phyloP scores from a whole-genome alignment of 2,888 invertebrate species.

The Dasysyrphus tricinctus region DNA sequence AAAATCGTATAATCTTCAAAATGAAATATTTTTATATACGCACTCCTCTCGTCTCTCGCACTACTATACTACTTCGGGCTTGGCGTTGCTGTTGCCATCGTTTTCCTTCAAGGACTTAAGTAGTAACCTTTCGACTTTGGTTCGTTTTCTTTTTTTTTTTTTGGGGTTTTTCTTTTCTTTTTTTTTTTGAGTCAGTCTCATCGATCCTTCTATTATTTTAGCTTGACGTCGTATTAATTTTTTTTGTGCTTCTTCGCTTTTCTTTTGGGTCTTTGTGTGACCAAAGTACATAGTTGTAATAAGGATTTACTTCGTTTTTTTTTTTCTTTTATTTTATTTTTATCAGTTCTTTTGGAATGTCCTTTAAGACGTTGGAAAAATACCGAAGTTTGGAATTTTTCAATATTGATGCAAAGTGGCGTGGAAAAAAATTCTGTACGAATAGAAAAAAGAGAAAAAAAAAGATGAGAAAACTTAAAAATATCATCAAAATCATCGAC shows the following conservation, averaged over 20 bases:
- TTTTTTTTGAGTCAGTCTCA: slow-evolving; percentile 35
- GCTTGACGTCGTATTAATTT: slow-evolving; percentile 65
- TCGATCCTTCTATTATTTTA: slow-evolving; percentile 71
- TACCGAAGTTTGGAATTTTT: slow-evolving; percentile 71
- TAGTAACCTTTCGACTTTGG: slow-evolving; percentile 55
- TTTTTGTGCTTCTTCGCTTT: slow-evolving; percentile 22
- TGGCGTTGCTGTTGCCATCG: not conserved
- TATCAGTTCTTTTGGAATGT: slow-evolving; percentile 38
- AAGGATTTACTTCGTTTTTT: slow-evolving; percentile 48
- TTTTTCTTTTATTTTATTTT: slow-evolving; percentile 30
- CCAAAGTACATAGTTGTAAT: slow-evolving; percentile 57
- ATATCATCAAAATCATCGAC: slow-evolving; percentile 58
- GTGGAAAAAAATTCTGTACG: slow-evolving; percentile 30
- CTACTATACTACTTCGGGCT: too few relatives aligned
- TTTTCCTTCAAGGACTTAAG: slow-evolving; percentile 38
- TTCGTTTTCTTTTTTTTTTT: slow-evolving; percentile 39
- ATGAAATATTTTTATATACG: slow-evolving; percentile 70
- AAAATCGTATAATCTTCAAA: slow-evolving; percentile 74
- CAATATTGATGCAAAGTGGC: slow-evolving; percentile 72
- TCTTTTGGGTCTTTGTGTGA: slow-evolving; percentile 54
- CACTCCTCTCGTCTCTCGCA: not conserved
- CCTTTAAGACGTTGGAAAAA: slow-evolving; percentile 64
- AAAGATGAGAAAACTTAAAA: slow-evolving; percentile 5
- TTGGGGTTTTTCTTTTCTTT: too few relatives aligned
- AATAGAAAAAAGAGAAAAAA: not conserved